Conservation (phyloP, 2,113 vertebrate species). For the Nycticryphes semicollaris region DNA sequence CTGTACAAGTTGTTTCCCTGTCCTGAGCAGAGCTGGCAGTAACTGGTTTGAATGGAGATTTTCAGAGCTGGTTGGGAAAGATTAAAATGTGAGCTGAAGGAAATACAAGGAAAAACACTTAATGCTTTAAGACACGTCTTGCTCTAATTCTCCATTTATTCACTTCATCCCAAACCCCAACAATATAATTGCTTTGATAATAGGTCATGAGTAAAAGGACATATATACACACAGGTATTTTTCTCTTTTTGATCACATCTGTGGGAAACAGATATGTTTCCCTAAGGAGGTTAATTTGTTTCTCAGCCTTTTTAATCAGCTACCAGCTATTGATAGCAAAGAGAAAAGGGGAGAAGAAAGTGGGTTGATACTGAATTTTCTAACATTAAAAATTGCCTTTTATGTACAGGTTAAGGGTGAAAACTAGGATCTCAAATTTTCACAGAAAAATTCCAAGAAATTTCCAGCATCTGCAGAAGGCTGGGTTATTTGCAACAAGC, state of each 20-base stretch:
- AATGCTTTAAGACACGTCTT: not conserved
- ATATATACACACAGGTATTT: not conserved
- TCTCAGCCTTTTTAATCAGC: not conserved
- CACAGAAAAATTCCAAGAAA: not conserved
- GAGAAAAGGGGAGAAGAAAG: not conserved
- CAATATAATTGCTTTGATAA: not conserved
- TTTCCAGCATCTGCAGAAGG: not conserved
- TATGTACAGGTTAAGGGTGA: not conserved
- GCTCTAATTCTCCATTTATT: not conserved
- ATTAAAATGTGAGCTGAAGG: not conserved
- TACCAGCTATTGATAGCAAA: not conserved
- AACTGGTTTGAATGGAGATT: not conserved
- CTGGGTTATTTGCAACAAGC: accelerated
- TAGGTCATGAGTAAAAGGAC: not conserved
- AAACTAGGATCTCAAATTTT: not conserved
- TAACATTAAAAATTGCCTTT: not conserved
- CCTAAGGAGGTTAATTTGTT: not conserved
- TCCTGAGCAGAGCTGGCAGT: not conserved
- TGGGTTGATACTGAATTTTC: not conserved
- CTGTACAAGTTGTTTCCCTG: not conserved
- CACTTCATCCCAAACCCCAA: not conserved
- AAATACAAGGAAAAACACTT: not conserved
- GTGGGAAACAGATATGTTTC: not conserved
- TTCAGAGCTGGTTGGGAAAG: not conserved
- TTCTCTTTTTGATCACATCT: not conserved